A percentile compares a stretch with the other conserved stretches of the same genome.
Evolutionary conservation across 2,113 vertebrate species (phyloP).

Genomic region (Papio anubis): DNA sequence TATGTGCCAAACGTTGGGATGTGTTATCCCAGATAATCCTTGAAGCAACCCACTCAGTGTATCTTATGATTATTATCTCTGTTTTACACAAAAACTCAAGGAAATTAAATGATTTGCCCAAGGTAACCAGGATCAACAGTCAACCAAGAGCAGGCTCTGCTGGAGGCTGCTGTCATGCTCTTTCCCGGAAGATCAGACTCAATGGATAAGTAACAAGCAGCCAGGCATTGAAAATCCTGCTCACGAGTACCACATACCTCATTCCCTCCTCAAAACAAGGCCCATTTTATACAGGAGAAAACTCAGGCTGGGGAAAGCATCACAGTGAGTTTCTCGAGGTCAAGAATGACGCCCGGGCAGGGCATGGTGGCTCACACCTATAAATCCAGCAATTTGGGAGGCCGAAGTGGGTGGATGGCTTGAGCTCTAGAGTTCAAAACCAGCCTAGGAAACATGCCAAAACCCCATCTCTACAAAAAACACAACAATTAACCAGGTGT

Average conservation of each 20-base stretch:
- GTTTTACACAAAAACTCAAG: background rate
- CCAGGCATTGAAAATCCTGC: background rate
- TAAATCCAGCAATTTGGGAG: too few relatives aligned
- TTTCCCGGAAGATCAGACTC: background rate
- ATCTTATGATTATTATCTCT: background rate
- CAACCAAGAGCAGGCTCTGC: background rate
- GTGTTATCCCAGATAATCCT: background rate
- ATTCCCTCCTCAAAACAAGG: background rate
- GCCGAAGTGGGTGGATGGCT: too few relatives aligned
- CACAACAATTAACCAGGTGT: too few relatives aligned
- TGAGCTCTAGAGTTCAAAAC: too few relatives aligned
- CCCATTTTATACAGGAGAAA: background rate
- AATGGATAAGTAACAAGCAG: background rate
- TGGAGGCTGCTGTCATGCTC: accelerated
- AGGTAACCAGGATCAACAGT: background rate
- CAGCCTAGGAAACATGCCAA: too few relatives aligned
- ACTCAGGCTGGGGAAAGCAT: background rate
- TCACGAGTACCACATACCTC: too few relatives aligned
- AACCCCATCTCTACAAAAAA: too few relatives aligned
- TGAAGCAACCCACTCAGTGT: background rate
- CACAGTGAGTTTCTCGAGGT: background rate
- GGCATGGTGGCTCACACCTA: too few relatives aligned
- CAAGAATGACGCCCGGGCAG: background rate
- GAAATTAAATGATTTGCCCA: background rate
- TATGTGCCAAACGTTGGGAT: background rate